A percentile compares a stretch with the other conserved stretches of the same genome.
These are phyloP conservation scores for Teleopsis dalmanni DNA, from an alignment of 1,140 invertebrate species.

Conservation along the genomic window DNA sequence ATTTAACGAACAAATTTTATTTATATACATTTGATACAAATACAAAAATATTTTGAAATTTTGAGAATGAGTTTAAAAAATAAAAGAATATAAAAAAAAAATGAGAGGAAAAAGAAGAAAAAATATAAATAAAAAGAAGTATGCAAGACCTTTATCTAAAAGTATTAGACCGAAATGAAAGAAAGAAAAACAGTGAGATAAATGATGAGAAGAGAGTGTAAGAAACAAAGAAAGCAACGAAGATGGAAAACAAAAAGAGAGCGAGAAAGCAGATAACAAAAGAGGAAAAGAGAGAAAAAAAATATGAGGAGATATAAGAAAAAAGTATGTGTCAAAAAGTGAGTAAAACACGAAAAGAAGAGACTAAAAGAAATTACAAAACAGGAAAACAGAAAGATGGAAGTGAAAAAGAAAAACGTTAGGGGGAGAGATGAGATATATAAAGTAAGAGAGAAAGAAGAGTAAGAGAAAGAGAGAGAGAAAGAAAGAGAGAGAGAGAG, in stretches of 20 bases:
- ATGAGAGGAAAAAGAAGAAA: no score
- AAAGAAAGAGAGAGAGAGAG: background rate
- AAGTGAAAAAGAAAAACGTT: background rate
- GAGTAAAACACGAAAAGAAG: background rate
- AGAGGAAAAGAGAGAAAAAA: background rate
- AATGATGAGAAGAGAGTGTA: background rate
- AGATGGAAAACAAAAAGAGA: background rate
- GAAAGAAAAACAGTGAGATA: background rate
- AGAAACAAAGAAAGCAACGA: background rate
- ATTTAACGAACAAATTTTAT: no score
- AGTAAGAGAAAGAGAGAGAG: background rate
- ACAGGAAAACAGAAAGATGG: background rate
- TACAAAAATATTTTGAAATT: no score
- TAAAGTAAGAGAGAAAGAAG: background rate
- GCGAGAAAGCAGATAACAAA: background rate
- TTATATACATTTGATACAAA: no score
- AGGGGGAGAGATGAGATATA: background rate
- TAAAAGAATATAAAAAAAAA: no score
- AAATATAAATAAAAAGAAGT: no score
- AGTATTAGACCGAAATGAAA: background rate
- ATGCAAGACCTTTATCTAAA: no score
- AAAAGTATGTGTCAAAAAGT: background rate
- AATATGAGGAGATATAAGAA: background rate
- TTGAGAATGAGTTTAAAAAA: no score
- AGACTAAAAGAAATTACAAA: background rate